Conservation (phyloP, 2,888 invertebrate genomes). For the Chironomus riparius region DNA sequence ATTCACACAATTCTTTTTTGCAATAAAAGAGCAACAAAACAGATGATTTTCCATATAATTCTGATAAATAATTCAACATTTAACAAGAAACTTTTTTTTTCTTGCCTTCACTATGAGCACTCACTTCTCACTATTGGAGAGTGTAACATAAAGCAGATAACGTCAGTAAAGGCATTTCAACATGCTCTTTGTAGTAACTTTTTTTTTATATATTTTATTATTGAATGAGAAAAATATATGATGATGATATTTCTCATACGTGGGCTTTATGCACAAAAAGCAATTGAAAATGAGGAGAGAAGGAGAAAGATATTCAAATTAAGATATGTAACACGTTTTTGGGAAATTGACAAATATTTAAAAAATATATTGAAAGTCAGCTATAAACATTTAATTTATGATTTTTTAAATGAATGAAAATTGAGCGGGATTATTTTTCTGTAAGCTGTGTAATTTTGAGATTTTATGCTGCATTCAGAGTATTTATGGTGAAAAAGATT, state of each 20-base stretch:
- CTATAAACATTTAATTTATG: conserved; percentile 1
- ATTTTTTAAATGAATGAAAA: background rate
- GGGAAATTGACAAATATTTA: conserved; percentile 26
- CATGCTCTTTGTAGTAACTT: background rate
- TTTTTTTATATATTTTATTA: background rate
- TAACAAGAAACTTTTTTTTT: background rate
- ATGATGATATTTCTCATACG: conserved; percentile 14
- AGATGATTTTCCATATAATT: too few relatives aligned
- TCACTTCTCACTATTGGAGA: background rate
- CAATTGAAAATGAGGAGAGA: background rate
- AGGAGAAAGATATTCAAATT: conserved; percentile 16
- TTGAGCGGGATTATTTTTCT: background rate
- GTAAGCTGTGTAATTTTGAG: too few relatives aligned
- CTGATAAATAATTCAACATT: background rate
- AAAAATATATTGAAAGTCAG: background rate
- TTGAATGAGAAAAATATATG: too few relatives aligned
- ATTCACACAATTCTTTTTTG: too few relatives aligned
- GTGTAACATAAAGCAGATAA: conserved; percentile 5
- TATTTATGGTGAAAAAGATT: too few relatives aligned
- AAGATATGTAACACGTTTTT: conserved; percentile 26
- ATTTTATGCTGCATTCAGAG: too few relatives aligned
- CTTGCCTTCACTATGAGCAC: background rate
- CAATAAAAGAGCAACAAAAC: too few relatives aligned
- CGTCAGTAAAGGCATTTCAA: conserved; percentile 8
- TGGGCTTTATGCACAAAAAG: background rate